Conservation (phyloP, 2,797 vertebrate species). For the Hoplostethus mediterraneus region DNA sequence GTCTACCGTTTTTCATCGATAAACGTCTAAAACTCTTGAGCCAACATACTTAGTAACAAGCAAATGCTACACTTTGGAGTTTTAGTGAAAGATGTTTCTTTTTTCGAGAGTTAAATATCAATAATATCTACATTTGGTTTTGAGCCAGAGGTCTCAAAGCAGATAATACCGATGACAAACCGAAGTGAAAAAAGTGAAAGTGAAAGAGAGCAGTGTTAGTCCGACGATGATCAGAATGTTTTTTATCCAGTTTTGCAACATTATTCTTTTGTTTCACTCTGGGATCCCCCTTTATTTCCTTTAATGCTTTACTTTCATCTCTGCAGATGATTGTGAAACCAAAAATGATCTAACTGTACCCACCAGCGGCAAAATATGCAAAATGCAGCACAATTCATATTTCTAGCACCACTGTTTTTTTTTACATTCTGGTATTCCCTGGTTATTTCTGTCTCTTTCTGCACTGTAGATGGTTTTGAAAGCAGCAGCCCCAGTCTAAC, state of each 20-base stretch:
- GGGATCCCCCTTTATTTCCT: slow-evolving; percentile 3
- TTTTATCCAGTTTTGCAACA: background rate
- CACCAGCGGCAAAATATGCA: background rate
- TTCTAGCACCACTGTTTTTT: background rate
- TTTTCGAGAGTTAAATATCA: no score
- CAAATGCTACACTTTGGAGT: no score
- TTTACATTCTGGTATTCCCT: background rate
- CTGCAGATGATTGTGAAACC: slow-evolving; percentile 12
- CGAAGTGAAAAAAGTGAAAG: slow-evolving; percentile 14
- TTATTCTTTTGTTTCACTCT: background rate
- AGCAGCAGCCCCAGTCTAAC: slow-evolving; percentile 2
- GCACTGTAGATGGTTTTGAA: slow-evolving; percentile 34
- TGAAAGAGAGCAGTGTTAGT: slow-evolving; percentile 21
- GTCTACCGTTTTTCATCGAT: no score
- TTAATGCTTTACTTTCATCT: background rate
- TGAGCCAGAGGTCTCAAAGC: background rate
- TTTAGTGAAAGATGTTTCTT: no score
- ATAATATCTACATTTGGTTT: background rate
- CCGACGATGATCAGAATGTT: no score
- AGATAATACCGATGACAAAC: background rate
- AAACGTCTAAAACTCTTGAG: no score
- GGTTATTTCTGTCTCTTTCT: slow-evolving; percentile 24
- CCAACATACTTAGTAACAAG: no score
- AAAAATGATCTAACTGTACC: background rate
- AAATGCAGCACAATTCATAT: no score